phyloP scores from a whole-genome alignment of 2,888 invertebrate genomes.

The Luffia ferchaultella region DNA sequence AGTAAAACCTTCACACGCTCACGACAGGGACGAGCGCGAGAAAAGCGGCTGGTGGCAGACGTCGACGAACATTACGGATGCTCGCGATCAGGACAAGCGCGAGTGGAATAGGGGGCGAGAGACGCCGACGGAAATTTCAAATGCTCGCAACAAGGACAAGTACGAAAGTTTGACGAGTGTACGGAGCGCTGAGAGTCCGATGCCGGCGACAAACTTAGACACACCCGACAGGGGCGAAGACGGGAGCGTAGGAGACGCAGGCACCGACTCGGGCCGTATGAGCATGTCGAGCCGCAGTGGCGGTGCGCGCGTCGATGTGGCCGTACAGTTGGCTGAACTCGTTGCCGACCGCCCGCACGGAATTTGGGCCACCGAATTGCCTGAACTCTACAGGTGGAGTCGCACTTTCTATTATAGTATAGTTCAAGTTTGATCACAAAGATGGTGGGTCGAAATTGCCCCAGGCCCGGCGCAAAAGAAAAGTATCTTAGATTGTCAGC shows the following conservation, averaged over 20 bases:
- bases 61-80: too few species aligned
- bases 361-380: conserved; percentile 51
- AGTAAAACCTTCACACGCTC: too few species aligned
- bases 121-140: too few species aligned
- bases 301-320: neutral
- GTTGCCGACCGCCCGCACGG: conserved; percentile 41
- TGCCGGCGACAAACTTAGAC: neutral
- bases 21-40: neutral
- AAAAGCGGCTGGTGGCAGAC: too few species aligned
- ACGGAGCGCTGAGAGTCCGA: neutral
- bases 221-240: too few species aligned
- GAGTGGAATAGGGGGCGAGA: too few species aligned
- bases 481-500: too few species aligned
- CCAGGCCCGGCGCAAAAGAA: too few species aligned
- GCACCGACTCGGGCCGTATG: neutral
- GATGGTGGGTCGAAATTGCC: too few species aligned
- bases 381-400: conserved; percentile 43
- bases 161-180: too few species aligned
- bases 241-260: neutral
- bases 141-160: too few species aligned
- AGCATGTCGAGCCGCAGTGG: neutral
- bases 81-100: too few species aligned
- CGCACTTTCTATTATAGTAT: neutral
- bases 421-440: neutral
- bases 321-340: conserved; percentile 26